Conservation (phyloP, 2,888 invertebrate species). For the Periphyllus acericola region DNA sequence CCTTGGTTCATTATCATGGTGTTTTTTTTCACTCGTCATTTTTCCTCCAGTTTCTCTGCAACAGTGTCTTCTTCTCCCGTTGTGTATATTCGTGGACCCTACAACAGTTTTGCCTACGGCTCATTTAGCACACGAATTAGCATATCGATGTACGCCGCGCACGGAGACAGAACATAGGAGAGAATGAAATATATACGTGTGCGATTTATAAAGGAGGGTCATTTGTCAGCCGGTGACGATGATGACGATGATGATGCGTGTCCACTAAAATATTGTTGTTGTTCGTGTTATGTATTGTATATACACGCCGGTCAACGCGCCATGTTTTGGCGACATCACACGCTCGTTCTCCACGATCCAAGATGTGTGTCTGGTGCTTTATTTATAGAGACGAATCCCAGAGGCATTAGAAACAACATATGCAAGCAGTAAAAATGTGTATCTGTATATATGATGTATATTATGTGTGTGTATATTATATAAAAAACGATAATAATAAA, state of each 20-base stretch:
- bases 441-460: background rate
- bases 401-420: slow-evolving; percentile 38
- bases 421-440: slow-evolving; percentile 31
- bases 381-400: slow-evolving; percentile 51
- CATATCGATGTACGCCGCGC: slow-evolving; percentile 21
- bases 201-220: slow-evolving; percentile 21
- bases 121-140: slow-evolving; percentile 57
- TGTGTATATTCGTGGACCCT: slow-evolving; percentile 21
- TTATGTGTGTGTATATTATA: background rate
- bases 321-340: slow-evolving; percentile 41
- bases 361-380: slow-evolving; percentile 29
- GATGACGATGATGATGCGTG: slow-evolving; percentile 10
- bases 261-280: slow-evolving; percentile 36
- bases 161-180: background rate
- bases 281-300: slow-evolving; percentile 4
- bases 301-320: slow-evolving; percentile 25
- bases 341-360: slow-evolving; percentile 5
- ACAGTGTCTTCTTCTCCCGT: background rate
- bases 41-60: background rate
- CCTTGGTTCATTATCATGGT: slow-evolving; percentile 51
- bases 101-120: slow-evolving; percentile 50
- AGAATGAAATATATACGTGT: slow-evolving; percentile 2
- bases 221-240: background rate
- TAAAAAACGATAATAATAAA: slow-evolving; percentile 27
- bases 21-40: slow-evolving; percentile 21